Evolutionary conservation across 2,888 invertebrate genomes (phyloP).

Genomic region (Megamerina dolium): DNA sequence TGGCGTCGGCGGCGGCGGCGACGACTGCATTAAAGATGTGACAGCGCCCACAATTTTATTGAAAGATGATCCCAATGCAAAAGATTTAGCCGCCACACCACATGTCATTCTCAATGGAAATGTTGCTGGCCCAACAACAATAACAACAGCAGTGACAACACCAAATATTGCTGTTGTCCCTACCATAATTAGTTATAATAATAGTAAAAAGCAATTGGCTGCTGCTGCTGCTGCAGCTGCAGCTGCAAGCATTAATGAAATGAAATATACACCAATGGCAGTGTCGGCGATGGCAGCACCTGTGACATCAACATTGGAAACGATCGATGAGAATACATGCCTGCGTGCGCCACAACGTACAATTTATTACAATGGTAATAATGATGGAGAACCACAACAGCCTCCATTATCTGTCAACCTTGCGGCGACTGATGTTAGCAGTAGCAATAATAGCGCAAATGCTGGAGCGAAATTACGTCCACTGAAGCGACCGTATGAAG

Average conservation of each 20-base stretch:
- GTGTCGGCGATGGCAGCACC: constrained; percentile 7
- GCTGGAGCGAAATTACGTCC: constrained; percentile 18
- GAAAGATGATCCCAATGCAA: constrained; percentile 13
- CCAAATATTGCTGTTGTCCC: constrained; percentile 2
- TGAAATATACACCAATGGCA: constrained; percentile 6
- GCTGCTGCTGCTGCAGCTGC: too few species aligned
- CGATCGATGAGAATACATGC: constrained; percentile 35
- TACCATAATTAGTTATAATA: too few species aligned
- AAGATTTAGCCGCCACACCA: constrained; percentile 10
- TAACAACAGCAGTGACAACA: constrained; percentile 6
- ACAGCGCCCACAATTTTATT: too few species aligned
- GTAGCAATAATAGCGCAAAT: constrained; percentile 11
- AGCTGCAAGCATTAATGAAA: too few species aligned
- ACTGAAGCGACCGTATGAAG: constrained; percentile 21
- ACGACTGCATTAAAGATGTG: constrained; percentile 17
- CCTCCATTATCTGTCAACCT: not conserved
- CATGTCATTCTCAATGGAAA: constrained; percentile 23
- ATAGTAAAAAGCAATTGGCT: too few species aligned
- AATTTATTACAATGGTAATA: constrained; percentile 21
- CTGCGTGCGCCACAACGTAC: constrained; percentile 23
- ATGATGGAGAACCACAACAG: constrained; percentile 4
- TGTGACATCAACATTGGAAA: constrained; percentile 26
- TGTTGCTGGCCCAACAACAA: not conserved
- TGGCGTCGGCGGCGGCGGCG: constrained; percentile 20
- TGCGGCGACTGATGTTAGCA: constrained; percentile 13